Evolutionary conservation across 2,113 vertebrate species (phyloP), one percentile per base, ranked within the genome.

Genomic region (Kryptolebias marmoratus): DNA sequence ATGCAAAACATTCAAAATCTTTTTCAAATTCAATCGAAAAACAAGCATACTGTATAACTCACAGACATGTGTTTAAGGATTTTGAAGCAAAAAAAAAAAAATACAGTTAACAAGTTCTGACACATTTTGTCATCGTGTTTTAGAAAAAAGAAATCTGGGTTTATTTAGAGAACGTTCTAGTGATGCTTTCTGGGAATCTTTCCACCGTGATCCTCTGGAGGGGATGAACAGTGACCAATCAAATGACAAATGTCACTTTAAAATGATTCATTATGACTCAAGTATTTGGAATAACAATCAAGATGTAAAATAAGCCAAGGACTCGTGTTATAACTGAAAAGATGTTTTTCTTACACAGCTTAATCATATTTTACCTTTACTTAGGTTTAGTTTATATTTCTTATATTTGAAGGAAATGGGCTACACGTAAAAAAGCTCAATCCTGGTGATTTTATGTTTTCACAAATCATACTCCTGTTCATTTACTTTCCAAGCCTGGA

Each of bases 241-340:
- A n/a, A 64, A 45, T 72, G 75, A 80, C 42, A 44, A 75, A 54
- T 32, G 15, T 78, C 68, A 77, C 62, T 71, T 82, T 45, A 36
- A 59, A 68, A 52, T 80, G 14, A 87, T 86, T 82, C 11, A 68
- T 63, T 61, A 12, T 83, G 85, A 79, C 69, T 80, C 70, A 64
- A 79, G 85, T 78, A 73, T 75, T 75, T 64, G 7, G 58, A 71
- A 68, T 42, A 39, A 39, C n/a, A 65, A 45, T 48, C 44, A 8
- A 82, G 71, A 65, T n/a, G 36, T 55, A 27, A 71, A 68, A 50
- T 50, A 1, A 73, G 64, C 59, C 61, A 62, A 82, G 57, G 72
- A 62, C 49, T 60, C 15, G 56, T 60, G 1, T 14, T 30, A 28
- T 65, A 57, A 49, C 59, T 16, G 68, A 50, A 74, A 75, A 65